phyloP scores from a whole-genome alignment of 2,113 vertebrate genomes.

The Oophaga pumilio region DNA sequence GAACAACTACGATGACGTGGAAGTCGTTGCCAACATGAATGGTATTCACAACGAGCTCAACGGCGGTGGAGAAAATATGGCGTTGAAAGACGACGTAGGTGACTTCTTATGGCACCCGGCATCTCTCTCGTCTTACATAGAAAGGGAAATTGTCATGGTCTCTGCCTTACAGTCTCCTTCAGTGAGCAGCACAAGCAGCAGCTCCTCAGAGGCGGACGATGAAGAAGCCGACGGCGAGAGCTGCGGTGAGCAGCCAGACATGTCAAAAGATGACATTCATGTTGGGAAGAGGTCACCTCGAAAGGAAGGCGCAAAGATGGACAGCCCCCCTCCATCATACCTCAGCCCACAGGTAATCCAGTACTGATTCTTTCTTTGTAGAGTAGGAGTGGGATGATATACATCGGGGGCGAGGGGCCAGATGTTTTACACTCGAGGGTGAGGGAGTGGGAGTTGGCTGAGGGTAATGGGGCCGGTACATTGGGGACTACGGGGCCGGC shows the following conservation, averaged over 20 bases:
- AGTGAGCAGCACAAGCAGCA: conserved; percentile 88
- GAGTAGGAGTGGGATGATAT: too few relatives aligned
- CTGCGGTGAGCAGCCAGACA: conserved; percentile 75
- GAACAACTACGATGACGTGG: conserved; percentile 80
- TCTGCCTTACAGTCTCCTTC: conserved; percentile 72
- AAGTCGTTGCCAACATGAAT: conserved; percentile 83
- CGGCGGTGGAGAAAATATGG: conserved; percentile 80
- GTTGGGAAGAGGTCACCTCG: conserved; percentile 70
- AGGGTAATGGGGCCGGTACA: too few relatives aligned
- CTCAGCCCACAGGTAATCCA: conserved; percentile 77
- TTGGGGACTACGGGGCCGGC: too few relatives aligned
- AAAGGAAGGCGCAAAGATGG: conserved; percentile 69
- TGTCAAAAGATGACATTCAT: conserved; percentile 72
- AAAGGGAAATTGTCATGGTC: background rate
- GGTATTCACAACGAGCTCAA: conserved; percentile 85
- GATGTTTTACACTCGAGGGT: too few relatives aligned
- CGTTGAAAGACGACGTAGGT: conserved; percentile 84
- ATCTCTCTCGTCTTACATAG: background rate
- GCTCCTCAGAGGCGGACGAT: conserved; percentile 92
- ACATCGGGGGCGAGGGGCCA: too few relatives aligned
- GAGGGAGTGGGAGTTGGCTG: too few relatives aligned
- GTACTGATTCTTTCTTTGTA: background rate
- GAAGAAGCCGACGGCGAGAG: conserved; percentile 85
- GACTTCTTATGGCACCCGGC: background rate
- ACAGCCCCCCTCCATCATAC: conserved; percentile 82